These are phyloP conservation scores for Regulus satrapa DNA, from an alignment of 2,113 vertebrate species.

Conservation along the genomic window DNA sequence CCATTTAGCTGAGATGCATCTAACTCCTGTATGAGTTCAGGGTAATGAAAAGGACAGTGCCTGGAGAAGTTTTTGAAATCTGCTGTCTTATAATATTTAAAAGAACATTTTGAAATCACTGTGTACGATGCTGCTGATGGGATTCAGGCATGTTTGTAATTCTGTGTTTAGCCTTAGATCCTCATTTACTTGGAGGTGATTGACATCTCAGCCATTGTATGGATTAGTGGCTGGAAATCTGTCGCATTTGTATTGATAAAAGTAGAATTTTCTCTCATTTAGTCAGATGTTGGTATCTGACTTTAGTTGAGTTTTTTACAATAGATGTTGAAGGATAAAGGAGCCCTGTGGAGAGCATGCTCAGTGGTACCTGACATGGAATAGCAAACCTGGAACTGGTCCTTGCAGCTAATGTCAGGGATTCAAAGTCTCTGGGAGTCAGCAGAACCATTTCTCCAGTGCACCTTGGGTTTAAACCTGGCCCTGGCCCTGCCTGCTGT, in stretches of 20 bases:
- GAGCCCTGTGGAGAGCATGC: not conserved
- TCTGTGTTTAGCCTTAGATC: not conserved
- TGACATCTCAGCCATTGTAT: not conserved
- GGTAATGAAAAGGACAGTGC: not conserved
- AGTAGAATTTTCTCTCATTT: not conserved
- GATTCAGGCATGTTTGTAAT: fast-evolving
- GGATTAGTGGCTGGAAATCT: not conserved
- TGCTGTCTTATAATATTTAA: not conserved
- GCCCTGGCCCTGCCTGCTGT: fast-evolving
- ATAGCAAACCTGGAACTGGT: not conserved
- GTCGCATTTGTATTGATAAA: not conserved
- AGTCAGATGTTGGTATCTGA: not conserved
- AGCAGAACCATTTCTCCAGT: not conserved
- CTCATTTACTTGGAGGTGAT: not conserved
- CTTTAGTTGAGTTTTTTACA: not conserved
- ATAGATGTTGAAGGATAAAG: not conserved
- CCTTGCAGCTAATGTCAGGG: not conserved
- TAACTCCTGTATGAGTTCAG: not conserved
- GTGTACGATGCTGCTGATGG: not conserved
- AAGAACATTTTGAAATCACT: not conserved
- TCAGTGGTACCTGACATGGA: not conserved
- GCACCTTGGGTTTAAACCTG: not conserved
- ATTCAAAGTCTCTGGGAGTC: not conserved
- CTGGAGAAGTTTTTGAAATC: slow-evolving; percentile 4
- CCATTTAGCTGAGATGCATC: not conserved